Base-by-base conservation (phyloP, 2,888 invertebrate genomes). In the Philereme transversata region DNA sequence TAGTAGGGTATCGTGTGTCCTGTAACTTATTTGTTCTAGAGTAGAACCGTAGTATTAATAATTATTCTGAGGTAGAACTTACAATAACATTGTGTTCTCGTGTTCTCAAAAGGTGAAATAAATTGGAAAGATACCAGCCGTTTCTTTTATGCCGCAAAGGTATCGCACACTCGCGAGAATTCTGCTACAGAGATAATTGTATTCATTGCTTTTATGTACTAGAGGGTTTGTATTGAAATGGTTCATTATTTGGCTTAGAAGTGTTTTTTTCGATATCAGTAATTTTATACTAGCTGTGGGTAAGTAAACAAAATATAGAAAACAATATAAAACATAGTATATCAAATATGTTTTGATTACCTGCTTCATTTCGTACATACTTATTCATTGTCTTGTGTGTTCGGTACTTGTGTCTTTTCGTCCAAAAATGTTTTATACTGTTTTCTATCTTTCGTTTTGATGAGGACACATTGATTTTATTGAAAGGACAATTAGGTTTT, bases 161-260 rank as follows among this genome's bases (percentile, higher is more conserved):
- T 61, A 60, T 64, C 67, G 63, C 66, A 59, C 60, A 53, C 57
- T 52, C 48, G 65, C 61, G 60, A 57, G 62, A 67, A 64, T 60
- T 59, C 59, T 63, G 51, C 60, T 65, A 45, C 10, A 48, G 57
- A 68, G 60, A 66, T 68, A 62, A 66, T 66, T 64, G 60, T 64
- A 50, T 66, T 64, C 54, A 55, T 68, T 59, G 59, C 57, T 59
- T 52, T 56, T 53, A 54, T 48, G 35, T 56, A 51, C 51, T 22
- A 47, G 40, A 47, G 51, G 36, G 63, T 61, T 49, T 50, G 57
- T 34, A 55, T n/a, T 51, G 48, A 62, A 62, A 57, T 43, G 49
- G 57, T 62, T 60, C 45, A 52, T 57, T 60, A 44, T 52, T 60
- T 56, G 57, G 6, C 9, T 43, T 9, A 4, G 43, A 9, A 43